Base-by-base conservation (phyloP, 2,797 vertebrate genomes). In the Typhlichthys subterraneus region DNA sequence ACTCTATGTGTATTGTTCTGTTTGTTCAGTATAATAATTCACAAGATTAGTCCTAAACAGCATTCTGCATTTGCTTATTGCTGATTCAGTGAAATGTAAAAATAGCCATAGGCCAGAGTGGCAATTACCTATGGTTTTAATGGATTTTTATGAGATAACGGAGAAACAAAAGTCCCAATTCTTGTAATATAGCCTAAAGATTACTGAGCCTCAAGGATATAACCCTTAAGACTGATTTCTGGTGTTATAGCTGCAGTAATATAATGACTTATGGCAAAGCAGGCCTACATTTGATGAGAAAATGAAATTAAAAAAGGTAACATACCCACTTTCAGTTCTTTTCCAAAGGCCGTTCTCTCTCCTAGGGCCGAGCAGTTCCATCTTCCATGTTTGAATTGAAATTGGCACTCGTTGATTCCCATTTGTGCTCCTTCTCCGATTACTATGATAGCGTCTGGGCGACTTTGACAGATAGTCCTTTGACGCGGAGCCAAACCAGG, bases 251-350 rank as follows among this genome's bases (percentile, higher is more conserved):
- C 23, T 54, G 29, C 11, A 55, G 5, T 12, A 29, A 29, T 55
- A 38, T 29, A 56, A 56, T 38, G 53, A 55, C 12, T 1, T 4
- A 29, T 4, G 23, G 23, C 23, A 29, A 29, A 29, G 23, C 9
- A 42, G 38, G 38, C 38, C 7, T 42, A 8, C 9, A 8, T 15
- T 7, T 42, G 45, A 8, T 17, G 7, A 15, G 5, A 47, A 61
- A 49, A 62, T 59, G 12, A 61, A 78, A 69, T 66, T 57, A 58
- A 78, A 59, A 59, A 59, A 63, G 68, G 82, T 81, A 82, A 97
- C 97, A 8, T 96, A 98, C 97, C 97, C 94, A 99, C 97, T 98
- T 94, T 95, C 87, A 99, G 95, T 93, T 99, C 96, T 91, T 95
- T 98, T 67, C 97, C 96, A 86, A 99, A 98, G 89, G 97, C 95